phyloP scores from a whole-genome alignment of 1,140 invertebrate genomes.

The Chrysoperla carnea region DNA sequence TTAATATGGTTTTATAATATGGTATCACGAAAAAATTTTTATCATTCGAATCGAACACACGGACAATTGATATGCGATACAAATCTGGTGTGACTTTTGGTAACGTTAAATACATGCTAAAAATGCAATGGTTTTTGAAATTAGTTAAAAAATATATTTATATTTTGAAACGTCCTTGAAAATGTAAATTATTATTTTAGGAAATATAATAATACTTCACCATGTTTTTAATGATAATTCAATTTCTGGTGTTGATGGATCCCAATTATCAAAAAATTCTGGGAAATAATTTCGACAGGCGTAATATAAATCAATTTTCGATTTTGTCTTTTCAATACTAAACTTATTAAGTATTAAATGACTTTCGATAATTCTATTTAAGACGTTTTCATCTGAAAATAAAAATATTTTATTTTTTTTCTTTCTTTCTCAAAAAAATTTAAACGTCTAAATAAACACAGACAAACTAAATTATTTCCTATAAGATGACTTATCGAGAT shows the following conservation, averaged over 20 bases:
- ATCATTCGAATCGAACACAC: not conserved
- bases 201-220: not conserved
- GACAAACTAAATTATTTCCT: no score
- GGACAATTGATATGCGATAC: not conserved
- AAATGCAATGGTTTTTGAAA: not conserved
- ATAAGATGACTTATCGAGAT: no score
- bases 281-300: not conserved
- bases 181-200: no score
- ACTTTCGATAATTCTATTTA: not conserved
- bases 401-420: not conserved
- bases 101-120: not conserved
- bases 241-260: not conserved
- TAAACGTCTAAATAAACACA: not conserved
- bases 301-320: not conserved
- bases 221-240: not conserved
- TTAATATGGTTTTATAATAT: not conserved
- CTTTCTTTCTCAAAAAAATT: no score
- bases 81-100: not conserved
- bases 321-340: not conserved
- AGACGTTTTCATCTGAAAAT: not conserved
- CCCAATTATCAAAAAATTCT: not conserved
- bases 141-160: no score
- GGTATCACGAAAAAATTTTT: not conserved
- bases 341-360: not conserved
- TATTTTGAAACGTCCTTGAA: no score